These are phyloP conservation scores for Cecidostiba fungosa DNA, from an alignment of 2,888 invertebrate genomes.

Conservation along the genomic window DNA sequence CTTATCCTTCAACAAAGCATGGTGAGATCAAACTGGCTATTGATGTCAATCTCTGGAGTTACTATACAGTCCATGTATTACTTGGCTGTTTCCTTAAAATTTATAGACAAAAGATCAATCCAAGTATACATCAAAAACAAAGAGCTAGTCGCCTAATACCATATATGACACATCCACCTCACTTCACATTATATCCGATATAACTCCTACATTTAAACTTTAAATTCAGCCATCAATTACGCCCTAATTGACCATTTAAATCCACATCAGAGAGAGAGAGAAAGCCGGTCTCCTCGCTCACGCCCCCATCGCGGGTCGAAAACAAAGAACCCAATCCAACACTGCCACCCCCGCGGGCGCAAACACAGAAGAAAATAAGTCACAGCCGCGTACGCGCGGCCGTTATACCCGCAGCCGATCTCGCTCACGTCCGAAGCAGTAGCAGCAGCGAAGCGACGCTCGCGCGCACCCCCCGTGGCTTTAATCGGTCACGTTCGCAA, in stretches of 20 bases:
- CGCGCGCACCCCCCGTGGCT: not conserved
- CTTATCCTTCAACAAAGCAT: too few relatives aligned
- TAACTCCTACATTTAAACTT: not conserved
- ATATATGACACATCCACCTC: too few relatives aligned
- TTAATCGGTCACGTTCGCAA: slow-evolving; percentile 52
- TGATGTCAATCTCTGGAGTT: too few relatives aligned
- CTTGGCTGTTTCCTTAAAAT: too few relatives aligned
- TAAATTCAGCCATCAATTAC: not conserved
- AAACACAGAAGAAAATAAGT: slow-evolving; percentile 3
- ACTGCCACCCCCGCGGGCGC: not conserved
- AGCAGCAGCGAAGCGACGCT: not conserved
- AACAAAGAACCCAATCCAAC: slow-evolving; percentile 19
- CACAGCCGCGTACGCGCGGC: not conserved
- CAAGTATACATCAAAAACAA: too few relatives aligned
- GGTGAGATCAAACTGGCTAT: too few relatives aligned
- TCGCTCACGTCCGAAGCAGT: not conserved
- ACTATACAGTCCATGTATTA: too few relatives aligned
- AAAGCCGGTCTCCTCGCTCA: not conserved
- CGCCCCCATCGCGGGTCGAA: not conserved
- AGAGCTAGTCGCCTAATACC: too few relatives aligned
- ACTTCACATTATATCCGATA: not conserved
- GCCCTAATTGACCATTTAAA: slow-evolving; percentile 13
- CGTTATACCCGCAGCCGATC: slow-evolving; percentile 1
- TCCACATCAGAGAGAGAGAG: slow-evolving; percentile 3
- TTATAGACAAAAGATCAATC: too few relatives aligned